A percentile compares a stretch with the other conserved stretches of the same genome.
Conservation (phyloP, 64 coral and sea anemone species). For the Pocillopora verrucosa region DNA sequence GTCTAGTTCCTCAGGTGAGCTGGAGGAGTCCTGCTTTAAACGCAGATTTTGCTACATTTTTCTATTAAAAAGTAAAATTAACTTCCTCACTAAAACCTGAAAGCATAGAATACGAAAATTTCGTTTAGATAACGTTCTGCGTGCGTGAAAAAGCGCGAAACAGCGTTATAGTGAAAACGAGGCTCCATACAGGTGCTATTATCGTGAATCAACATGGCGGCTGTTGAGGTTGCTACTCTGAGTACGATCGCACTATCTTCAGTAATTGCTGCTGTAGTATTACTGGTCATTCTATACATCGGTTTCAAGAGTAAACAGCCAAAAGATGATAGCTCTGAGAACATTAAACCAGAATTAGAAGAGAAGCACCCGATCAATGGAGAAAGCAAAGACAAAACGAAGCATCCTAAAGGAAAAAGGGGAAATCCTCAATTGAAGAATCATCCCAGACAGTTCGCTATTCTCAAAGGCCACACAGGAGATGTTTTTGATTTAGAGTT, state of each 20-base stretch:
- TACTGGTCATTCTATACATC: constrained; percentile 73
- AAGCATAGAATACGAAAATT: neutral
- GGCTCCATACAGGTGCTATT: constrained; percentile 60
- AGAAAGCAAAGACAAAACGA: constrained; percentile 31
- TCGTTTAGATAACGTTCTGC: neutral
- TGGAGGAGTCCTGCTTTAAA: neutral
- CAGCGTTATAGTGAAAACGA: constrained; percentile 51
- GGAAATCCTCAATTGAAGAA: constrained; percentile 19
- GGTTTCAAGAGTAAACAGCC: constrained; percentile 57
- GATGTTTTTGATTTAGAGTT: constrained; percentile 92
- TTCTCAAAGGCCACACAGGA: constrained; percentile 90
- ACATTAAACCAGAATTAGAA: constrained; percentile 38
- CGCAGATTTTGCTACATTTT: neutral
- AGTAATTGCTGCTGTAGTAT: constrained; percentile 63
- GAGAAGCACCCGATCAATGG: constrained; percentile 45
- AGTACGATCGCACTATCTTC: constrained; percentile 46
- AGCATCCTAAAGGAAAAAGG: constrained; percentile 25
- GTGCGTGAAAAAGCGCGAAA: constrained; percentile 11
- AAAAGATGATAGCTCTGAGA: constrained; percentile 21
- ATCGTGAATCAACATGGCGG: constrained; percentile 82
- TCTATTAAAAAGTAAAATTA: too few species aligned
- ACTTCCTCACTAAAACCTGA: neutral
- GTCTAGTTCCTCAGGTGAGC: constrained; percentile 91
- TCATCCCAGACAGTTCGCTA: constrained; percentile 77
- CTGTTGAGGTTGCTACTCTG: constrained; percentile 34